Conservation (phyloP, 2,888 invertebrate species). For the Cerastis leucographa region DNA sequence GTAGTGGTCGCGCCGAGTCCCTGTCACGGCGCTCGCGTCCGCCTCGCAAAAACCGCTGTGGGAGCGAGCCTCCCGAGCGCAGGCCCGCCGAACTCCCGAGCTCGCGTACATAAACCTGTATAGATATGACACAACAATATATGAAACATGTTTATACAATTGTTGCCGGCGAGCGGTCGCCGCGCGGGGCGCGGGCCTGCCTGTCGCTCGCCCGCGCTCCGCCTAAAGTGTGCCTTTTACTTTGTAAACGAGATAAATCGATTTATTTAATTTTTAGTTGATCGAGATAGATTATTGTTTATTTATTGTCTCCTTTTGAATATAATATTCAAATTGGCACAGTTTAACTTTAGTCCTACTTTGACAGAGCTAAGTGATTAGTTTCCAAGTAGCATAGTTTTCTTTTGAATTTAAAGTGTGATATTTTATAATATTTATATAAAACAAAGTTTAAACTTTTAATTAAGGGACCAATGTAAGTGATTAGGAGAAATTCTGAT, state of each 20-base stretch:
- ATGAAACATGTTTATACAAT: slow-evolving; percentile 77
- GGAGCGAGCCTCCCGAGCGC: slow-evolving; percentile 71
- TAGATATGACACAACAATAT: slow-evolving; percentile 80
- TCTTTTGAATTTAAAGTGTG: slow-evolving; percentile 90
- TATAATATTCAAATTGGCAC: slow-evolving; percentile 89
- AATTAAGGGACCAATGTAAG: slow-evolving; percentile 90
- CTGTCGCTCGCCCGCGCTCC: slow-evolving; percentile 73
- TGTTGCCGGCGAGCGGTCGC: slow-evolving; percentile 69
- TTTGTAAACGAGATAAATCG: slow-evolving; percentile 86
- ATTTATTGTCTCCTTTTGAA: slow-evolving; percentile 90
- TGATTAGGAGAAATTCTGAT: slow-evolving; percentile 90
- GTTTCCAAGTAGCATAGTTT: slow-evolving; percentile 88
- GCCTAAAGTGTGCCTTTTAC: slow-evolving; percentile 87
- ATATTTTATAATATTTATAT: slow-evolving; percentile 90
- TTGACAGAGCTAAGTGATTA: slow-evolving; percentile 89
- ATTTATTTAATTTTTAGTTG: slow-evolving; percentile 90
- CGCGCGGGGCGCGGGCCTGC: slow-evolving; percentile 71
- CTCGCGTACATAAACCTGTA: slow-evolving; percentile 79
- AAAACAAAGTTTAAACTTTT: slow-evolving; percentile 90
- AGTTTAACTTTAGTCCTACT: slow-evolving; percentile 88
- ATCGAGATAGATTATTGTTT: slow-evolving; percentile 89
- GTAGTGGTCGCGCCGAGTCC: slow-evolving; percentile 78
- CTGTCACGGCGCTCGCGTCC: slow-evolving; percentile 76
- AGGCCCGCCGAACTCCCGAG: slow-evolving; percentile 84
- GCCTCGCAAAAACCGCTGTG: slow-evolving; percentile 82